Conservation (phyloP, 64 coral and sea anemone species). For the Exaiptasia diaphana region DNA sequence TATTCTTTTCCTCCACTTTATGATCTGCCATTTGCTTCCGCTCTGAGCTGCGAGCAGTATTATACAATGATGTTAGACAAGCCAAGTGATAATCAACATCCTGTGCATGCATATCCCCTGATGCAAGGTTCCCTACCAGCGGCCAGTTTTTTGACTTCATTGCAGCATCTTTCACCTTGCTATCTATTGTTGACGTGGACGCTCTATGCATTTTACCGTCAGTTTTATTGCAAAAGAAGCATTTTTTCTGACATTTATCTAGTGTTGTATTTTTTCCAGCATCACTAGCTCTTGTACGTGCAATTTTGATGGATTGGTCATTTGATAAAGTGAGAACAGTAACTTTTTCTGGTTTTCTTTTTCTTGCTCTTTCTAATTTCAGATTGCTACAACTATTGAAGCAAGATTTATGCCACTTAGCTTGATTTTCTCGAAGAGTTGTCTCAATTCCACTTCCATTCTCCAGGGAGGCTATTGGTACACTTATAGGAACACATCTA, state of each 20-base stretch:
- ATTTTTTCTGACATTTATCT: not conserved
- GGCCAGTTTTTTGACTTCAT: not conserved
- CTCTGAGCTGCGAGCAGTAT: not conserved
- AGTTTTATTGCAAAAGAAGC: slow-evolving; percentile 18
- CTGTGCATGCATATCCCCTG: not conserved
- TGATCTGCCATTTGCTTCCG: not conserved
- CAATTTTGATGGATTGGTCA: not conserved
- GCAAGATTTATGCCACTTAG: slow-evolving; percentile 12
- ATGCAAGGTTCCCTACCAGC: not conserved
- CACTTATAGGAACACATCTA: not conserved
- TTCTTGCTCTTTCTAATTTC: slow-evolving; percentile 2
- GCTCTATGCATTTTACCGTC: not conserved
- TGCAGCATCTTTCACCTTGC: not conserved
- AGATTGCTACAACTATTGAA: not conserved
- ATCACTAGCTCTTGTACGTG: not conserved
- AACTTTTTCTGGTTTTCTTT: not conserved
- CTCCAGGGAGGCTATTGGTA: not conserved
- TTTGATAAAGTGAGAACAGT: not conserved
- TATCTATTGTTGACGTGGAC: not conserved
- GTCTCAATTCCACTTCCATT: slow-evolving; percentile 2
- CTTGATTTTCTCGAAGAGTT: not conserved
- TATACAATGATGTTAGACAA: not conserved
- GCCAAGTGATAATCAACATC: not conserved
- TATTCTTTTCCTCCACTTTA: not conserved
- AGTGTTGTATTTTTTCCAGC: too few species aligned